Evolutionary conservation across 2,888 invertebrate species (phyloP), one percentile per base, ranked within the genome.

Genomic region (Coremacera marginata): DNA sequence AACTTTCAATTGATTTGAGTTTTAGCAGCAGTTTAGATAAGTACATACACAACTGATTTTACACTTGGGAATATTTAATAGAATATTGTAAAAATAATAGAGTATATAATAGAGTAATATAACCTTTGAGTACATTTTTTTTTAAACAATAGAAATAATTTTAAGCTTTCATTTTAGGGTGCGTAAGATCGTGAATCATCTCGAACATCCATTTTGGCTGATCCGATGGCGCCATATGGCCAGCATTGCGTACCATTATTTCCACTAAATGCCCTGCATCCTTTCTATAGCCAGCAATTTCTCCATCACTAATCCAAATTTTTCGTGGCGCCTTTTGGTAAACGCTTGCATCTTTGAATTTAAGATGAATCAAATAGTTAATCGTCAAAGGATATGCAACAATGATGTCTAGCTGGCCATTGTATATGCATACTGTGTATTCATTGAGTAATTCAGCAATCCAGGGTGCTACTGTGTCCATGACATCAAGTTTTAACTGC

Each of bases 391-490:
- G 96, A 89, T 96, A 96, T 0, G 96, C 96, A 0, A 97, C 95
- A 80, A 97, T 96, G 16, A 98, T 94, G 87, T 98, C 98, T 80
- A 98, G 87, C 86, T 98, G 97, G 0, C 98, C 98, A 86, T 94
- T 97, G 88, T 97, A 98, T 78, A 97, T 91, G 63, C 97, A 91
- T 19, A 96, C 86, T 5, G 82, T 85, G 62, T 86, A 87, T 82
- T 93, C 89, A 52, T 93, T 90, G 0, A 95, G 86, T 0, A 96
- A 89, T 82, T 94, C 93, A 0, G 92, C 90, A 75, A 96, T 90
- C 92, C 93, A 93, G 0, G 92, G 92, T 7, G 95, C 94, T 8
- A 96, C 93, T 0, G 94, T 94, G 84, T 95, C 92, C 94, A 96
- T 95, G 0, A 96, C 91, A 88, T 98, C 98, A 57, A 91, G 89